A percentile compares a stretch with the other conserved stretches of the same genome.
Conservation (phyloP, 1,140 invertebrate genomes). For the Hycleus phaleratus region DNA sequence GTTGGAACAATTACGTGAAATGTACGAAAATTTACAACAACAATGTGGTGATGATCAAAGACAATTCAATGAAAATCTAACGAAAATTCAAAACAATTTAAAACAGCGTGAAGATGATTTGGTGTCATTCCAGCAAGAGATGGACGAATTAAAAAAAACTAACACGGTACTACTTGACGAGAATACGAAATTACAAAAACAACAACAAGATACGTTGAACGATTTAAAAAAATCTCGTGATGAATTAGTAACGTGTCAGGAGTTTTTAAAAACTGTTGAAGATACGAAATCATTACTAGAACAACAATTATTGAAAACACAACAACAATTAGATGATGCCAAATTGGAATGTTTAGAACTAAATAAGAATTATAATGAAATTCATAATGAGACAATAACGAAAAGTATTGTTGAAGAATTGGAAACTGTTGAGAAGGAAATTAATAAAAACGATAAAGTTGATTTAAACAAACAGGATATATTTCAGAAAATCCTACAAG, state of each 20-base stretch:
- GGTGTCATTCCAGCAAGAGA: slow-evolving; percentile 4
- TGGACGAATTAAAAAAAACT: slow-evolving; percentile 12
- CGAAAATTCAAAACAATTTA: not conserved
- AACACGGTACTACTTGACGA: not conserved
- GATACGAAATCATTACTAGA: slow-evolving; percentile 1
- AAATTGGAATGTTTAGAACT: slow-evolving; percentile 2
- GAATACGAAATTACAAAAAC: slow-evolving; percentile 9
- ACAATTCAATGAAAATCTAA: not conserved
- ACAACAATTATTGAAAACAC: slow-evolving; percentile 1
- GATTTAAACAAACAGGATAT: not conserved
- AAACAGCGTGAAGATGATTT: slow-evolving; percentile 5
- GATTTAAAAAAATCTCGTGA: slow-evolving; percentile 1
- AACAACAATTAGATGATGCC: slow-evolving; percentile 1
- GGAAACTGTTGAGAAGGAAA: not conserved
- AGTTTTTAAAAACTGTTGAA: not conserved
- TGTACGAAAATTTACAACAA: slow-evolving; percentile 1
- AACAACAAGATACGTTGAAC: not conserved
- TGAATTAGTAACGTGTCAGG: not conserved
- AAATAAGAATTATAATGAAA: not conserved
- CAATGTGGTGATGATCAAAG: not conserved
- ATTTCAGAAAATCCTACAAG: slow-evolving; percentile 6
- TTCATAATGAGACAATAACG: not conserved
- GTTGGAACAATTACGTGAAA: slow-evolving; percentile 1
- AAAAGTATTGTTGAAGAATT: slow-evolving; percentile 5
- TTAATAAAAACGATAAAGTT: not conserved